phyloP scores from a whole-genome alignment of 2,888 invertebrate genomes.

The Platynereis dumerilii region DNA sequence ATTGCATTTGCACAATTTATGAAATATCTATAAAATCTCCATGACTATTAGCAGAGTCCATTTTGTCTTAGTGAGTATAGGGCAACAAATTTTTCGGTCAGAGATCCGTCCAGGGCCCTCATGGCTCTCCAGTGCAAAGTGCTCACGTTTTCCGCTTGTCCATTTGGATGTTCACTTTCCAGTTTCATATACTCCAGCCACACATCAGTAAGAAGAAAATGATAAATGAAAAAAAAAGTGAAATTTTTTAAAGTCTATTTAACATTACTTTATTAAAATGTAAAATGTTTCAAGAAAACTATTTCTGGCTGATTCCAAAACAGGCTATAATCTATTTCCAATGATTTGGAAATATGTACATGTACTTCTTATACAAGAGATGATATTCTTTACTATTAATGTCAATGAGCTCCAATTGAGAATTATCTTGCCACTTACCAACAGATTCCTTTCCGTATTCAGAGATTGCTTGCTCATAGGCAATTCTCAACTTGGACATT shows the following conservation, averaged over 20 bases:
- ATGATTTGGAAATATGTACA: no score
- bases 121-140: slow-evolving; percentile 3
- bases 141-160: neutral
- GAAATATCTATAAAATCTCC: neutral
- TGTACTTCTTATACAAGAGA: no score
- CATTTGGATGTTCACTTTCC: slow-evolving; percentile 1
- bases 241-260: no score
- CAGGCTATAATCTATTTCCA: no score
- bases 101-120: slow-evolving; percentile 5
- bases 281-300: no score
- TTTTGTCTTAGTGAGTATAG: neutral
- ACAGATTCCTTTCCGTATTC: neutral
- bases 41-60: neutral
- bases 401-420: no score
- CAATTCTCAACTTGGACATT: neutral
- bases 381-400: no score
- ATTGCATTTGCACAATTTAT: neutral
- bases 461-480: neutral
- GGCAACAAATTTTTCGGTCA: neutral
- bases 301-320: no score
- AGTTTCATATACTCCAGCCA: slow-evolving; percentile 5
- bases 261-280: no score
- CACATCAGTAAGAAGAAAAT: neutral
- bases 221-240: no score
- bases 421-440: no score